Base-by-base conservation (phyloP, 2,797 vertebrate genomes). In the Myiotriccus ornatus region DNA sequence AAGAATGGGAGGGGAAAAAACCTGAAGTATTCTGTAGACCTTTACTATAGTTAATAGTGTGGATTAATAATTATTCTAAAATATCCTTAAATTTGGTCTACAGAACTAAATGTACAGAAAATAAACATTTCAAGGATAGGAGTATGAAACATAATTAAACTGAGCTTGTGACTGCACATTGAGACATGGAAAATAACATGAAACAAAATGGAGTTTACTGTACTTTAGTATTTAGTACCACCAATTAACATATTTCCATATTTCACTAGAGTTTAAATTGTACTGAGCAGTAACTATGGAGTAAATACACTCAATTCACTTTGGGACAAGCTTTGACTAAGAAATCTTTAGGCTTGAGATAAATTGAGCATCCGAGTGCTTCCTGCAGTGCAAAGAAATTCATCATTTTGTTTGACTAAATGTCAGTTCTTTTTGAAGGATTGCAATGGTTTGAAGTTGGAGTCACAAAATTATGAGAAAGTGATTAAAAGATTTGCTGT, bases 401-500 rank as follows among this genome's bases (percentile, higher is more conserved):
- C 7, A 79, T 95, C 23, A 56, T 87, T 93, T 88, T 80, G 16
- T 82, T 84, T 87, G 87, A 93, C 77, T 80, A 82, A 76, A 91
- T 57, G 35, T 87, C 89, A 89, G 1, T 88, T 78, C 37, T 44
- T 77, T 94, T 80, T 83, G 84, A 67, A 74, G 77, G 47, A 71
- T 83, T 80, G 62, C 43, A 84, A 53, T 64, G 27, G 63, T 78
- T 94, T 92, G 84, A 69, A 88, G 73, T 49, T 87, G 81, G 62
- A 84, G 41, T 70, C 35, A 7, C 65, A 71, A 62, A 71, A 84
- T 92, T 63, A 78, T 34, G n/a, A 69, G 83, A 78, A 30, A 73
- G 79, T 65, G 55, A 76, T 94, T 87, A 84, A 92, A 95, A 93
- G 78, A 79, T 85, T 85, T 95, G 19, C 53, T 85, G 57, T 88